Percentiles rank a stretch among this genome's conserved stretches.
Evolutionary conservation across 1,140 invertebrate genomes (phyloP).

Genomic region (Artemia franciscana): DNA sequence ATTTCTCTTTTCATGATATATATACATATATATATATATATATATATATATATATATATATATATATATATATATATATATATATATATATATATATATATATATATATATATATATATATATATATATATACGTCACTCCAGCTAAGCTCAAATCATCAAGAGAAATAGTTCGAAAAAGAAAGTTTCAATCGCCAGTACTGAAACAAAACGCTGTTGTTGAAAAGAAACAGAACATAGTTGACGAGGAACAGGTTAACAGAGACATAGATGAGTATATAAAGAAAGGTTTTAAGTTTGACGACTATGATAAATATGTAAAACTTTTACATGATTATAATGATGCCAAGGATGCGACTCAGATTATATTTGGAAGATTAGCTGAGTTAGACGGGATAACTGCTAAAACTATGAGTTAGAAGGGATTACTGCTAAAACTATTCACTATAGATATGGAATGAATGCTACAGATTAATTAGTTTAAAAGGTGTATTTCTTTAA

Average conservation of each 20-base stretch:
- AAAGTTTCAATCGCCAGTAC: background rate
- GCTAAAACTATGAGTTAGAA: conserved; percentile 35
- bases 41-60: too few relatives aligned
- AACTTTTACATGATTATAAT: conserved; percentile 52
- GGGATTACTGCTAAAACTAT: too few relatives aligned
- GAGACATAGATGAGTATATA: conserved; percentile 6
- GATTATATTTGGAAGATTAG: conserved; percentile 41
- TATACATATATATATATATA: too few relatives aligned
- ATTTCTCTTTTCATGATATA: too few relatives aligned
- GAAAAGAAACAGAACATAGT: conserved; percentile 1
- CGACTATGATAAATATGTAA: conserved; percentile 25
- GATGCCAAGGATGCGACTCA: conserved; percentile 57
- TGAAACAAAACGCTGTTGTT: background rate
- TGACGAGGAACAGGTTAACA: conserved; percentile 8
- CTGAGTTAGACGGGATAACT: conserved; percentile 34
- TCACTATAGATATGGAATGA: too few relatives aligned
- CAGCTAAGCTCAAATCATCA: background rate
- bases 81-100: too few relatives aligned
- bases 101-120: too few relatives aligned
- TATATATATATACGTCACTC: too few relatives aligned
- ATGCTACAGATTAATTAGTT: too few relatives aligned
- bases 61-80: too few relatives aligned
- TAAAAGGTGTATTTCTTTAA: too few relatives aligned
- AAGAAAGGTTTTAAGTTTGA: conserved; percentile 2
- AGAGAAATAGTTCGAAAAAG: background rate